phyloP scores from a whole-genome alignment of 2,797 vertebrate species.

The Ispidina lecontei region DNA sequence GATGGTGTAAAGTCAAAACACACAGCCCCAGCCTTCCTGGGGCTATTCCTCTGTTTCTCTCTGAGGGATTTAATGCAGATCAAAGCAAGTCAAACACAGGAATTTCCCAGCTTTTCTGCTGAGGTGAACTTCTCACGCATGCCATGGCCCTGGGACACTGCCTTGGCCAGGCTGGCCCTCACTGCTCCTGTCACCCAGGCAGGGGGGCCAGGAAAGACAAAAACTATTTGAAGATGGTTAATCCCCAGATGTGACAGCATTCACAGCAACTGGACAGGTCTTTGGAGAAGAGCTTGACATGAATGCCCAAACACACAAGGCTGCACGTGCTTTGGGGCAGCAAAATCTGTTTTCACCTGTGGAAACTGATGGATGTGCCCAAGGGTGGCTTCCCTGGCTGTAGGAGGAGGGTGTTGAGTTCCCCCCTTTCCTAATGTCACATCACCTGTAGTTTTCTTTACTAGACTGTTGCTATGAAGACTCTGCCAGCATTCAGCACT shows the following conservation, averaged over 20 bases:
- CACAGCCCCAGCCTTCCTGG: neutral
- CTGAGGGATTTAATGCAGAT: conserved; percentile 13
- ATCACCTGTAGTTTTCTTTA: fast-evolving
- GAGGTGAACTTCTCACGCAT: neutral
- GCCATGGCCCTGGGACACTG: fast-evolving
- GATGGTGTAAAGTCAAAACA: conserved; percentile 11
- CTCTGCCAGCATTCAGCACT: neutral
- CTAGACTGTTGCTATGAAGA: fast-evolving
- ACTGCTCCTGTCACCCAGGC: neutral
- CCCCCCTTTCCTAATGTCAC: neutral
- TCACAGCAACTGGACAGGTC: neutral
- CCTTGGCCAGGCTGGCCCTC: neutral
- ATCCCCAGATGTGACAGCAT: neutral
- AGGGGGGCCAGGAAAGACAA: neutral
- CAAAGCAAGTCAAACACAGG: conserved; percentile 13
- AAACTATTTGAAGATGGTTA: neutral
- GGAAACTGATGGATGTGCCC: fast-evolving
- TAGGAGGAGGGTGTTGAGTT: neutral
- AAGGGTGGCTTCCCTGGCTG: neutral
- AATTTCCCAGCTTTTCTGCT: conserved; percentile 14
- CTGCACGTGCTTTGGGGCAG: neutral
- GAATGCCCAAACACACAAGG: neutral
- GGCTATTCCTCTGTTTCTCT: neutral
- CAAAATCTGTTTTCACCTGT: fast-evolving
- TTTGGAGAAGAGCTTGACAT: neutral